These are phyloP conservation scores for Falco biarmicus DNA, from an alignment of 2,797 vertebrate genomes.

Conservation along the genomic window DNA sequence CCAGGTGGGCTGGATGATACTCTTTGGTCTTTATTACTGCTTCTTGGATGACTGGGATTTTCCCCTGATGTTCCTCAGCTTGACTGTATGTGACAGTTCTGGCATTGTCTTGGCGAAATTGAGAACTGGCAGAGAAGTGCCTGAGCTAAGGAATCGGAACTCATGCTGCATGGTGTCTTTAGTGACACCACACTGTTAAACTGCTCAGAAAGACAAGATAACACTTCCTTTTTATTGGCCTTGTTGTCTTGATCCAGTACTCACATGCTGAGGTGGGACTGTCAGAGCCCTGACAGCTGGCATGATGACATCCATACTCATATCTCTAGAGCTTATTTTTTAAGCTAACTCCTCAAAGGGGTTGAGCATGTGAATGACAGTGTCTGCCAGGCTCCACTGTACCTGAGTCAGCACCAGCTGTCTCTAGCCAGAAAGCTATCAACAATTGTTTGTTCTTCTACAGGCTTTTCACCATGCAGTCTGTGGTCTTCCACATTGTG, in stretches of 20 bases:
- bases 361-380: conserved; percentile 37
- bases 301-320: conserved; percentile 25
- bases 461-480: background rate
- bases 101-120: conserved; percentile 26
- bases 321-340: conserved; percentile 54
- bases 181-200: conserved; percentile 53
- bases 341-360: conserved; percentile 45
- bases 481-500: background rate
- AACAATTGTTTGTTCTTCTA: background rate
- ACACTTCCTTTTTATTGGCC: conserved; percentile 57
- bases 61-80: conserved; percentile 46
- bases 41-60: conserved; percentile 33
- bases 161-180: conserved; percentile 37
- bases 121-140: conserved; percentile 43
- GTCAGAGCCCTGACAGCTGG: conserved; percentile 64
- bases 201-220: conserved; percentile 55
- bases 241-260: conserved; percentile 53
- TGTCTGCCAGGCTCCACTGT: conserved; percentile 47
- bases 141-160: conserved; percentile 42
- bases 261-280: conserved; percentile 59
- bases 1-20: conserved; percentile 54
- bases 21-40: conserved; percentile 44
- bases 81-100: conserved; percentile 38
- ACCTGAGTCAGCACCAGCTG: conserved; percentile 69
- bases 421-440: conserved; percentile 23